A percentile compares a stretch with the other conserved stretches of the same genome.
Conservation (phyloP, 1,140 invertebrate genomes). For the Drosophila ohnishii region DNA sequence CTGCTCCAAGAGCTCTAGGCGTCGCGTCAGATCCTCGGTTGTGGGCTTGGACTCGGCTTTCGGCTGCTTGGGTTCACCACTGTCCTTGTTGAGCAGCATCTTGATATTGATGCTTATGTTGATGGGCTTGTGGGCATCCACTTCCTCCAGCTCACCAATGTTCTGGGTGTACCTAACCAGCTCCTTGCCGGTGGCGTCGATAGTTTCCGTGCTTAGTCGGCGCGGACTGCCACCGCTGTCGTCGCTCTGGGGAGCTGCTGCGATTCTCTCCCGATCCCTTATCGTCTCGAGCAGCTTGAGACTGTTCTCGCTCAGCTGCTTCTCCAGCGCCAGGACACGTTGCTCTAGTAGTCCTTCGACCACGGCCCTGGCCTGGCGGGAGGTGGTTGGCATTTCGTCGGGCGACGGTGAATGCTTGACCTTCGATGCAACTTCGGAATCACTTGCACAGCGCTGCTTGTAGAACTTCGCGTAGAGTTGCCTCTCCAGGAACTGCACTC, state of each 20-base stretch:
- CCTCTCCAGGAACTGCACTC: constrained; percentile 79
- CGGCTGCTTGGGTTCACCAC: constrained; percentile 30
- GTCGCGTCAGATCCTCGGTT: constrained; percentile 62
- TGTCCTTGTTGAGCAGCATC: constrained; percentile 75
- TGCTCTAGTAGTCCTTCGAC: constrained; percentile 60
- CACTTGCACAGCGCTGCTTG: constrained; percentile 83
- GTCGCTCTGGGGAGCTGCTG: constrained; percentile 7
- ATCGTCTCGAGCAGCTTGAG: constrained; percentile 70
- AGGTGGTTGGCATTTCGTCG: constrained; percentile 66
- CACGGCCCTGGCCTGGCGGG: constrained; percentile 50
- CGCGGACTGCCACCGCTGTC: constrained; percentile 36
- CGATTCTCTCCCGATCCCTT: constrained; percentile 34
- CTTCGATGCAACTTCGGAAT: constrained; percentile 82
- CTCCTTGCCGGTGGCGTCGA: constrained; percentile 72
- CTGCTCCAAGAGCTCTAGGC: constrained; percentile 63
- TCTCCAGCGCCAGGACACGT: constrained; percentile 73
- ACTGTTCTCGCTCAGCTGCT: constrained; percentile 77
- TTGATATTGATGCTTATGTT: constrained; percentile 81
- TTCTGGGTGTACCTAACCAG: constrained; percentile 73
- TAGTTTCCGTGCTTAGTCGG: constrained; percentile 54
- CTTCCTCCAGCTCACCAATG: constrained; percentile 66
- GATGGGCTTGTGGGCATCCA: constrained; percentile 66
- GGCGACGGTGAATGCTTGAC: constrained; percentile 14
- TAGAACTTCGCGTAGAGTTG: constrained; percentile 79
- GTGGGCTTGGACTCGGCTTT: constrained; percentile 30